Evolutionary conservation across 2,113 vertebrate genomes (phyloP).

Genomic region (Xiphorhynchus elegans): DNA sequence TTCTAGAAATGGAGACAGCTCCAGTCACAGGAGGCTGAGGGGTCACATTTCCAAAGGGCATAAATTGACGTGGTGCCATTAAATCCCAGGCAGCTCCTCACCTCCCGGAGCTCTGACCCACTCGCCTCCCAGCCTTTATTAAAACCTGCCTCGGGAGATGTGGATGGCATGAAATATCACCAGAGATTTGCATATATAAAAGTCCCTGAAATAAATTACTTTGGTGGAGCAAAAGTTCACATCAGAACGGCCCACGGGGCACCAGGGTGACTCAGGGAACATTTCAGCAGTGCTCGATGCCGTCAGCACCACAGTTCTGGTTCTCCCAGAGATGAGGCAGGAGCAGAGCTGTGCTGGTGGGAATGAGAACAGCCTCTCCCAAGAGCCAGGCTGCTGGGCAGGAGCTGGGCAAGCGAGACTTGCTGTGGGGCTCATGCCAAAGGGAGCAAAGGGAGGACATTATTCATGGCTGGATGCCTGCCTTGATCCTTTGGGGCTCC

Average conservation of each 20-base stretch:
- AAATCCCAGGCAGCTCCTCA: not conserved
- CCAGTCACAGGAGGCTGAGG: not conserved
- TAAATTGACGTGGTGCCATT: not conserved
- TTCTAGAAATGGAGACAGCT: not conserved
- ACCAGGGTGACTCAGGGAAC: not conserved
- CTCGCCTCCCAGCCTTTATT: not conserved
- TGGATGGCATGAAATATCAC: not conserved
- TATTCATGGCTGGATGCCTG: accelerated
- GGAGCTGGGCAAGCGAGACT: not conserved
- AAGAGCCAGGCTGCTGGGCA: not conserved
- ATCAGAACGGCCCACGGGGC: accelerated
- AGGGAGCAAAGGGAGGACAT: not conserved
- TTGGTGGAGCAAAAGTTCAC: not conserved
- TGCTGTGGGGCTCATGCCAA: accelerated
- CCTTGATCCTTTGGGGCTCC: not conserved
- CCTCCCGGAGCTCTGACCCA: not conserved
- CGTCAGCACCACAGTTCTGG: accelerated
- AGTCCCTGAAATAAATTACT: not conserved
- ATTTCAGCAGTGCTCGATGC: not conserved
- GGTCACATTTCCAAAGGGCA: not conserved
- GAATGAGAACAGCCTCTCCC: not conserved
- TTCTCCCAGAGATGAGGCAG: not conserved
- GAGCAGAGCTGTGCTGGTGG: not conserved
- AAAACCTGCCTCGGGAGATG: not conserved
- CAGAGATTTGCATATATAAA: not conserved